phyloP scores from a whole-genome alignment of 92 coral and sea anemone species.

The Chrysogorgia sp. region DNA sequence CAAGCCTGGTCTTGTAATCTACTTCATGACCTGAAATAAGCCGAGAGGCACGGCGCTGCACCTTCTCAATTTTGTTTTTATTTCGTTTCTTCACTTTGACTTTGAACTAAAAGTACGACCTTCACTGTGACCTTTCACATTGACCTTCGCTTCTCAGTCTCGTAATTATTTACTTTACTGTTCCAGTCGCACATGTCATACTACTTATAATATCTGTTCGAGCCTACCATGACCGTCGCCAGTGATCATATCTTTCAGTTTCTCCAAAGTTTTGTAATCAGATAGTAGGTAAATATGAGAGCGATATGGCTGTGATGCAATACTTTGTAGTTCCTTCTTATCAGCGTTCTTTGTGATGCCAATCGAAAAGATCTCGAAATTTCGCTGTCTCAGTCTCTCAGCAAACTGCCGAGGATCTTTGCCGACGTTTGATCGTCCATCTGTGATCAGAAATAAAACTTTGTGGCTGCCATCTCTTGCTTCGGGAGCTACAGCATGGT shows the following conservation, averaged over 20 bases:
- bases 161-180: not conserved
- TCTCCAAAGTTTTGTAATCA: constrained; percentile 75
- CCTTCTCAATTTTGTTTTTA: too few species aligned
- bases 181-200: not conserved
- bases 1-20: too few species aligned
- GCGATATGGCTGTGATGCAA: constrained; percentile 94
- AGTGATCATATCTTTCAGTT: constrained; percentile 84
- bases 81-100: too few species aligned
- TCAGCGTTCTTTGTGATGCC: constrained; percentile 84
- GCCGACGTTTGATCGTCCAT: constrained; percentile 86
- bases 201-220: not conserved
- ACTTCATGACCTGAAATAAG: too few species aligned
- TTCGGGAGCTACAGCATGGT: constrained; percentile 73
- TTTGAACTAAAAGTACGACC: too few species aligned
- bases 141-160: too few species aligned
- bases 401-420: constrained; percentile 73
- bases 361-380: constrained; percentile 89
- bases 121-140: too few species aligned
- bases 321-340: constrained; percentile 70
- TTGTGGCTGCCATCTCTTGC: constrained; percentile 82
- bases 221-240: constrained; percentile 79
- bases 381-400: constrained; percentile 65
- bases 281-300: constrained; percentile 83
- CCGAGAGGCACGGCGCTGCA: too few species aligned
- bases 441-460: constrained; percentile 92